Evolutionary conservation across 1,140 invertebrate species (phyloP).

Genomic region (Pachyrhynchus sulphureomaculatus): DNA sequence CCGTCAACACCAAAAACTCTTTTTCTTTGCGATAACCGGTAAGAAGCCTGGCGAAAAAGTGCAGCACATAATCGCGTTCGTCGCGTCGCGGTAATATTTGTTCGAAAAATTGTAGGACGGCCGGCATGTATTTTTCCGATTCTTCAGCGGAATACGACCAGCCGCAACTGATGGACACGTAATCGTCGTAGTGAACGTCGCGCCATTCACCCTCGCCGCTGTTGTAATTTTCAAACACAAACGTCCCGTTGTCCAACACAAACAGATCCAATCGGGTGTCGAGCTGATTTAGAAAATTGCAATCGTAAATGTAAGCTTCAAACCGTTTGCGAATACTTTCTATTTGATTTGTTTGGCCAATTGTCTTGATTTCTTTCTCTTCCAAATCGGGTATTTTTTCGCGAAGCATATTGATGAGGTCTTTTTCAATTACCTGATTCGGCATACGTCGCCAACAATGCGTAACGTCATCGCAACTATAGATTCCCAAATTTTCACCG

Average conservation of each 20-base stretch:
- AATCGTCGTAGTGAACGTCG: neutral
- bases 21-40: neutral
- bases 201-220: neutral
- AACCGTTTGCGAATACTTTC: neutral
- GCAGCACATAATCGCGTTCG: neutral
- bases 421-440: neutral
- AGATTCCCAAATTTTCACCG: neutral
- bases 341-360: neutral
- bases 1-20: neutral
- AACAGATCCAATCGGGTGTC: neutral
- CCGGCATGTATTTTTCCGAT: neutral
- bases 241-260: neutral
- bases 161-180: neutral
- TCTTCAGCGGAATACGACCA: neutral
- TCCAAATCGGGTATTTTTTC: neutral
- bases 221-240: neutral
- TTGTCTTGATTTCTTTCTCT: neutral
- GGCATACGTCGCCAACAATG: neutral
- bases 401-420: neutral
- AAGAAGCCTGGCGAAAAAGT: neutral
- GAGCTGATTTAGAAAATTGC: neutral
- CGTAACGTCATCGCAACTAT: neutral
- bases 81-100: neutral
- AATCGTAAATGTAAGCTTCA: neutral
- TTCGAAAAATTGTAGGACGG: neutral